Evolutionary conservation across 2,888 invertebrate species (phyloP), one percentile per base, ranked within the genome.

Genomic region (Argyresthia albistria): DNA sequence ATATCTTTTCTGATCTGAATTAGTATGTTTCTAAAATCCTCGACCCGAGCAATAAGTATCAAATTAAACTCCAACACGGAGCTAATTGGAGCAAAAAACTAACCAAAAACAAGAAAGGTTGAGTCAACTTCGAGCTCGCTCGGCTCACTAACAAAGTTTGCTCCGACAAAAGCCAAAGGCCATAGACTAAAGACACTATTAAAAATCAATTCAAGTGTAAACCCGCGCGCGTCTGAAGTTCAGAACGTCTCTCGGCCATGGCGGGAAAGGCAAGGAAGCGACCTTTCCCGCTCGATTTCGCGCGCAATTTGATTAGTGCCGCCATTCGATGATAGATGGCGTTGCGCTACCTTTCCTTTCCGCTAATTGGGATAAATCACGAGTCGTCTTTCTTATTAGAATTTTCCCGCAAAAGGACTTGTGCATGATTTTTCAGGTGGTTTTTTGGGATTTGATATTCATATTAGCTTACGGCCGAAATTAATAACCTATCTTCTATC

Each of bases 261-360:
- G 72, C 71, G 73, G 78, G 76, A 42, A 80, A 79, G 72, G 76
- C 65, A 80, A 80, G 81, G 64, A 78, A 76, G 77, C 79, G 80
- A 81, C 74, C 76, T 82, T 86, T 83, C 69, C 73, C 76, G 73
- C 76, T 77, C 88, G 88, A 89, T 88, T 89, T 88, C 80, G 69
- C 82, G 80, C 81, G 77, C 79, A 80, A 80, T 83, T 84, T 79
- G 80, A 84, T 87, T 88, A 88, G 81, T 87, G 75, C 65, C 66
- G 67, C 78, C 67, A 60, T 70, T 70, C 69, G 71, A 68, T 76
- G 70, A 73, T 71, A 84, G 86, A 81, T 84, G 82, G 80, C 83
- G 76, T 11, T 43, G 14, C 25, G 25, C 25, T 25, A 25, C 25
- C 25, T 25, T 25, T 2, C 25, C 25, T 25, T 25, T 25, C 25